These are phyloP conservation scores for Psilopogon haemacephalus DNA, from an alignment of 2,113 vertebrate species.

Conservation along the genomic window DNA sequence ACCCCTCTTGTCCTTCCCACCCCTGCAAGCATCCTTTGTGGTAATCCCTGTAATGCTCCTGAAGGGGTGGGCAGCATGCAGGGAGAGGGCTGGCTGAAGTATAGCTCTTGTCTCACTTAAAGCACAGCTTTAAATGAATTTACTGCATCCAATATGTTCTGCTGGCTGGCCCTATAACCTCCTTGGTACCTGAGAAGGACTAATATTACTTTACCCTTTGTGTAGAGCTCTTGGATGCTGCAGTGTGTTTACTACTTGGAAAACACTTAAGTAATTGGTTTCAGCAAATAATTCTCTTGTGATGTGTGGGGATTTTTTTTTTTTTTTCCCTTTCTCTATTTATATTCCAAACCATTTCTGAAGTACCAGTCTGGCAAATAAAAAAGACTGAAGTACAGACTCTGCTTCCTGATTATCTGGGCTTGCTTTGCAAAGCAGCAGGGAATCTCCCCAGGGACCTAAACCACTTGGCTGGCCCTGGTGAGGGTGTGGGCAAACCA, in stretches of 20 bases:
- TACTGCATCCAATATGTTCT: not conserved
- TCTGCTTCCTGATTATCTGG: not conserved
- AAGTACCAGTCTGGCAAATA: not conserved
- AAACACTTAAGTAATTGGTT: constrained; percentile 19
- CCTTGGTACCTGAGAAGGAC: not conserved
- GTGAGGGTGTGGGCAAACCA: not conserved
- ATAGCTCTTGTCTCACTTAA: not conserved
- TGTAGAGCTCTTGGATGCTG: not conserved
- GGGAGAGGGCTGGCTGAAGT: not conserved
- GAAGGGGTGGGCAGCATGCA: not conserved
- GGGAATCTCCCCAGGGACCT: not conserved
- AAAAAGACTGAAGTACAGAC: not conserved
- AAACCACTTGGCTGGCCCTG: rapidly evolving
- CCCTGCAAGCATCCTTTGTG: not conserved
- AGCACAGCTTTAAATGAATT: not conserved
- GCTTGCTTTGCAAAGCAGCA: not conserved
- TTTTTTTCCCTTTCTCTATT: not conserved
- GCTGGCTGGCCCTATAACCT: not conserved
- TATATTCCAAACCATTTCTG: not conserved
- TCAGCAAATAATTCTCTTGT: not conserved
- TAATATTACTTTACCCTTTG: not conserved
- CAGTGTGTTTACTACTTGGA: not conserved
- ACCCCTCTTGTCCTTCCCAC: not conserved
- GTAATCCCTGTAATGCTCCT: rapidly evolving
- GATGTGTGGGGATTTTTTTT: not conserved